phyloP scores from a whole-genome alignment of 1,140 invertebrate species.

The Leptonema lineaticorne region DNA sequence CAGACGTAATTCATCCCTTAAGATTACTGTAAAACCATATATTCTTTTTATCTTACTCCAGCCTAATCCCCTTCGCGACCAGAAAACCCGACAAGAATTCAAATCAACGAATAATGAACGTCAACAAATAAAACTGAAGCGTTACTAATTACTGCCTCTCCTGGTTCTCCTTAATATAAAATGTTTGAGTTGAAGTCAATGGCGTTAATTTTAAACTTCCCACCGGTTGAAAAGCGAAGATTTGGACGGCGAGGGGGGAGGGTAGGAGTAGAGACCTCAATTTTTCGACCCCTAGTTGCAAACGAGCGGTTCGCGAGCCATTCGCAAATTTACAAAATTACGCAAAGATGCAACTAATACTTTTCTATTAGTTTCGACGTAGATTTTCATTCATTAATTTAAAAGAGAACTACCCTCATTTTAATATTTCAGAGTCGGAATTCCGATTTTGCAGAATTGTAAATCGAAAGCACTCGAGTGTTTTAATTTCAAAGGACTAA shows the following conservation, averaged over 20 bases:
- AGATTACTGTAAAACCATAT: too few relatives aligned
- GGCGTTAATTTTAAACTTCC: conserved; percentile 43
- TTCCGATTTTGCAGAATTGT: neutral
- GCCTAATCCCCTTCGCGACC: neutral
- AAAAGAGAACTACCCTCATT: neutral
- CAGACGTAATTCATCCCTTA: too few relatives aligned
- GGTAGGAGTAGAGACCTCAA: too few relatives aligned
- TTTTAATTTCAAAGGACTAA: conserved; percentile 19
- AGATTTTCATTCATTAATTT: neutral
- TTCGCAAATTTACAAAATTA: too few relatives aligned
- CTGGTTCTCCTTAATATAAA: conserved; percentile 41
- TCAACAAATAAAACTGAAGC: conserved; percentile 59
- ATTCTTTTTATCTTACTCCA: too few relatives aligned
- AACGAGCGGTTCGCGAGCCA: neutral
- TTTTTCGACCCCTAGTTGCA: neutral
- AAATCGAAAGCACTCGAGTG: conserved; percentile 13
- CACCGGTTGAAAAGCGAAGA: too few relatives aligned
- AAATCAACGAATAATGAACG: conserved; percentile 57
- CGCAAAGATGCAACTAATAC: too few relatives aligned
- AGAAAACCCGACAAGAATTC: conserved; percentile 43
- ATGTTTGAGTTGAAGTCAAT: conserved; percentile 42
- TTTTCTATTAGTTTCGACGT: neutral
- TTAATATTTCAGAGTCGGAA: neutral
- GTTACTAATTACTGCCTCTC: conserved; percentile 55
- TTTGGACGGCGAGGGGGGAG: neutral